Evolutionary conservation across 2,888 invertebrate genomes (phyloP).

Genomic region (Clunio marinus): DNA sequence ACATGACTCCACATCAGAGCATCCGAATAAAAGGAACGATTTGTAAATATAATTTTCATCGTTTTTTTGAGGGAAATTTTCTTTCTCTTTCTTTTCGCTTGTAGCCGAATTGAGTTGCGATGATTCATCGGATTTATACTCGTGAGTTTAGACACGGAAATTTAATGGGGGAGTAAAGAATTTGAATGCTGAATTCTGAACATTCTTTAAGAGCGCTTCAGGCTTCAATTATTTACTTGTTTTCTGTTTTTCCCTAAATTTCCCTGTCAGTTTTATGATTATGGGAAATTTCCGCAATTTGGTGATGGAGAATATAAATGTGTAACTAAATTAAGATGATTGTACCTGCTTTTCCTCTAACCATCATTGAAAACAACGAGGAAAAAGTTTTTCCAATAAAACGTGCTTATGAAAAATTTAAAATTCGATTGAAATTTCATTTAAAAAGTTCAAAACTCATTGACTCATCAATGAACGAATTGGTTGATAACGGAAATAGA

Average conservation of each 20-base stretch:
- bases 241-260: no score
- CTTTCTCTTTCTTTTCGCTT: no score
- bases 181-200: neutral
- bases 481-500: neutral
- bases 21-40: neutral
- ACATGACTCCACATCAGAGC: neutral
- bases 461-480: neutral
- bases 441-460: neutral
- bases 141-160: no score
- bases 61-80: neutral
- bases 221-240: neutral
- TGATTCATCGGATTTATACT: no score
- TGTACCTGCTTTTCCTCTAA: neutral
- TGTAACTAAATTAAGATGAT: neutral
- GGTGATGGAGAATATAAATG: no score
- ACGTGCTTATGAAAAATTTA: neutral
- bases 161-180: neutral
- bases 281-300: neutral
- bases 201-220: neutral
- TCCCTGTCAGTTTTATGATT: no score
- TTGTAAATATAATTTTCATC: conserved; percentile 10
- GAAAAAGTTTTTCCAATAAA: neutral
- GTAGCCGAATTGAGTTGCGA: neutral
- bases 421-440: neutral
- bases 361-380: no score